Evolutionary conservation across 2,797 vertebrate genomes (phyloP).

Genomic region (Leptatherina wallacei): DNA sequence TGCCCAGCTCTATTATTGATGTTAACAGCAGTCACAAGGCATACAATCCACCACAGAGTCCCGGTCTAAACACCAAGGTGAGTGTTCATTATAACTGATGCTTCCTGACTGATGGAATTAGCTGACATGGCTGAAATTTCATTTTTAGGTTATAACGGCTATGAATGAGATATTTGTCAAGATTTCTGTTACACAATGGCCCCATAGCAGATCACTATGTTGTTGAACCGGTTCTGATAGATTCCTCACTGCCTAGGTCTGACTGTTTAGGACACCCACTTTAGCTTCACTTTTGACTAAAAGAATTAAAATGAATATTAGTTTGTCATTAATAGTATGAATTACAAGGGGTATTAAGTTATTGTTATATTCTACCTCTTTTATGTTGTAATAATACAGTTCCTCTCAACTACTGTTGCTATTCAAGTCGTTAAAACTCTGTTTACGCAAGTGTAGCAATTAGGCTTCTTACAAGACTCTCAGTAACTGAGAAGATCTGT

Average conservation of each 20-base stretch:
- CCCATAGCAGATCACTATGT: conserved; percentile 9
- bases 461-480: conserved; percentile 42
- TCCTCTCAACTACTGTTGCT: conserved; percentile 5
- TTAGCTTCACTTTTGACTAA: conserved; percentile 2
- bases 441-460: conserved; percentile 53
- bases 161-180: not conserved
- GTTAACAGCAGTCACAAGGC: conserved; percentile 71
- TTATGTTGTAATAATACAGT: not conserved
- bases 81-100: conserved; percentile 67
- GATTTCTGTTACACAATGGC: not conserved
- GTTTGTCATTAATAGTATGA: not conserved
- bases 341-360: not conserved
- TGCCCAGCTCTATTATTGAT: conserved; percentile 73
- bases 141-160: not conserved
- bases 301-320: not conserved
- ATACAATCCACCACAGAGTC: conserved; percentile 67
- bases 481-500: conserved; percentile 67
- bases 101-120: conserved; percentile 1
- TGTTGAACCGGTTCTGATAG: conserved; percentile 52
- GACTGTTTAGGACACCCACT: conserved; percentile 2
- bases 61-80: conserved; percentile 84
- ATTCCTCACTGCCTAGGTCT: conserved; percentile 36
- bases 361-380: not conserved
- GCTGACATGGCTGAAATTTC: not conserved
- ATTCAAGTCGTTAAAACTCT: conserved; percentile 44